Evolutionary conservation across 2,888 invertebrate genomes (phyloP), one percentile per base, ranked within the genome.

Genomic region (Cephus nigrinus): DNA sequence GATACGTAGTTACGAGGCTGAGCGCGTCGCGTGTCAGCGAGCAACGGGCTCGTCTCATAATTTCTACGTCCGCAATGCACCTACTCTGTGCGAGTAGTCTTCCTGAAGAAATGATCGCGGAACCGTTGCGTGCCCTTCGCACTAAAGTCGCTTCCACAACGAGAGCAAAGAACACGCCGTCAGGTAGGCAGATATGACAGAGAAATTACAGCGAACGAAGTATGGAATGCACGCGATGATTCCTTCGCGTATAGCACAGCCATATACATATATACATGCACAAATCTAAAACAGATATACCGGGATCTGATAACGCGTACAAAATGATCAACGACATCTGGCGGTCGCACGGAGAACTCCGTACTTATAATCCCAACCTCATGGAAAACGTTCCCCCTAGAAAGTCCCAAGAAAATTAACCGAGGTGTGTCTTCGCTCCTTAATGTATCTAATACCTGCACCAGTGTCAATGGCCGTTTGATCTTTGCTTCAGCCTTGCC

Each of bases 381-480:
- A 5, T 23, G 9, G 23, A 55, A 55, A 23, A 55, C 55, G 23
- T 9, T 55, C 23, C 23, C 9, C 9, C 2, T 55, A 55, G 55
- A 55, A 55, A 55, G 55, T 55, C 55, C 55, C 55, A 55, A 55
- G 23, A 55, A 23, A 55, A 55, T 55, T 23, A 55, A 23, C 55
- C 55, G 23, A 55, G 55, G 55, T 15, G 23, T 55, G 23, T 55
- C 55, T 55, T 9, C 9, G 55, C 55, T 55, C 15, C 23, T 55
- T 23, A 9, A 23, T 5, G 9, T 23, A 23, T 55, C 55, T 55
- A 23, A 55, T 23, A 9, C 55, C 15, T 55, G 23, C 9, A 23
- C 9, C 55, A 77, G 80, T 84, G 84, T 86, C 84, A 86, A 84
- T 79, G 84, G 81, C 84, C 85, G 23, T 55, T 84, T 84, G 83